Evolutionary conservation across 2,797 vertebrate species (phyloP).

Genomic region (Clarias pachynema): DNA sequence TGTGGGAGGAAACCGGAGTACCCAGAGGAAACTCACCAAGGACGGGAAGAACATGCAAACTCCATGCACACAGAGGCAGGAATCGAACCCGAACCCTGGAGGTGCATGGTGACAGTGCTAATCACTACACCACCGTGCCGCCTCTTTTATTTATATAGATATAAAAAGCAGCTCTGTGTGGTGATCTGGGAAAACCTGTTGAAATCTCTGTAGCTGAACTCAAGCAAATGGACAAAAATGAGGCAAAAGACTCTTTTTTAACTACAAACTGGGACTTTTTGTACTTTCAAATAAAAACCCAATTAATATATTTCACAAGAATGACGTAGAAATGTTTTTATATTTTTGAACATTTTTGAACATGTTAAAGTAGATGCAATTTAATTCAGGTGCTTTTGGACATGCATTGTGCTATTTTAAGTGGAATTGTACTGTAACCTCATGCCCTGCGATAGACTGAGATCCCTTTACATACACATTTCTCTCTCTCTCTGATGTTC

Average conservation of each 20-base stretch:
- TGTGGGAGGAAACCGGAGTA: too few species aligned
- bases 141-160: too few species aligned
- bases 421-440: not conserved
- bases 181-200: not conserved
- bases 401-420: not conserved
- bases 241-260: not conserved
- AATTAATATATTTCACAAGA: too few species aligned
- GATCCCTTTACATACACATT: not conserved
- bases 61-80: too few species aligned
- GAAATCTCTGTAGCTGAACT: not conserved
- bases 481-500: not conserved
- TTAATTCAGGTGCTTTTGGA: not conserved
- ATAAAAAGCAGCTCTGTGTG: not conserved
- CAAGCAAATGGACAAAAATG: not conserved
- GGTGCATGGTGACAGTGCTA: too few species aligned
- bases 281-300: not conserved
- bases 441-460: not conserved
- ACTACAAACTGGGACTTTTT: not conserved
- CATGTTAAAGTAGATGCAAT: not conserved
- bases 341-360: not conserved
- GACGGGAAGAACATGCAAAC: too few species aligned
- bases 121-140: too few species aligned
- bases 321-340: not conserved
- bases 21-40: too few species aligned
- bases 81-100: too few species aligned